Conservation (phyloP, 2,113 vertebrate genomes). For the Bostrychus sinensis region DNA sequence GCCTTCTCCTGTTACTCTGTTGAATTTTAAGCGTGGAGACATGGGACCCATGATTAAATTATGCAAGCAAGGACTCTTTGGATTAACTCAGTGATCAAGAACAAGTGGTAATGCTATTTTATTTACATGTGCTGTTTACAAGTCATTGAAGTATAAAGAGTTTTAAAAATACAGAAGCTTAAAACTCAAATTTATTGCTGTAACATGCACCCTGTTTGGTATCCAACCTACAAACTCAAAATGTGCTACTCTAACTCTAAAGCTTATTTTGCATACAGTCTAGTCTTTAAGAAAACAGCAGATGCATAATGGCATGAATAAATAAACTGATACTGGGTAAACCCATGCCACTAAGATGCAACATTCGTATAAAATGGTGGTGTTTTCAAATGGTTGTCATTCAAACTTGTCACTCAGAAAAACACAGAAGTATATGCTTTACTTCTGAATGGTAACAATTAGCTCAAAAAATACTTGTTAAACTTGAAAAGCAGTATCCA, state of each 20-base stretch:
- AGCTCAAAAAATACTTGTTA: constrained; percentile 31
- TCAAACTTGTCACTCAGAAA: not conserved
- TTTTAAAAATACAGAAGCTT: constrained; percentile 8
- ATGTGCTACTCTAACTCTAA: not conserved
- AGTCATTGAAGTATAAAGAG: constrained; percentile 5
- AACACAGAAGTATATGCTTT: not conserved
- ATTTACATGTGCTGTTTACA: constrained; percentile 4
- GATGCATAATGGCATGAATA: not conserved
- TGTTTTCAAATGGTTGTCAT: not conserved
- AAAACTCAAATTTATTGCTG: not conserved
- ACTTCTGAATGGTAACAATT: not conserved
- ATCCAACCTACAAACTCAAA: not conserved
- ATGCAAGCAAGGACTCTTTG: not conserved
- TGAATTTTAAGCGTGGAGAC: constrained; percentile 8
- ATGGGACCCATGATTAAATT: constrained; percentile 3
- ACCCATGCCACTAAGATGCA: not conserved
- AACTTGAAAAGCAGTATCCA: constrained; percentile 57
- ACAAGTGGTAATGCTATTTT: not conserved
- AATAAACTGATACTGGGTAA: not conserved
- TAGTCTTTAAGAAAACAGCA: not conserved
- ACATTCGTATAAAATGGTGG: not conserved
- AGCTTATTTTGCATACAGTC: constrained; percentile 2
- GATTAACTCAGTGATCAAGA: not conserved
- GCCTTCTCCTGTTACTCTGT: constrained; percentile 6
- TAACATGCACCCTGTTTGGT: not conserved